A percentile compares a stretch with the other conserved stretches of the same genome.
Conservation (phyloP, 2,113 vertebrate species). For the Pomatostomus ruficeps region DNA sequence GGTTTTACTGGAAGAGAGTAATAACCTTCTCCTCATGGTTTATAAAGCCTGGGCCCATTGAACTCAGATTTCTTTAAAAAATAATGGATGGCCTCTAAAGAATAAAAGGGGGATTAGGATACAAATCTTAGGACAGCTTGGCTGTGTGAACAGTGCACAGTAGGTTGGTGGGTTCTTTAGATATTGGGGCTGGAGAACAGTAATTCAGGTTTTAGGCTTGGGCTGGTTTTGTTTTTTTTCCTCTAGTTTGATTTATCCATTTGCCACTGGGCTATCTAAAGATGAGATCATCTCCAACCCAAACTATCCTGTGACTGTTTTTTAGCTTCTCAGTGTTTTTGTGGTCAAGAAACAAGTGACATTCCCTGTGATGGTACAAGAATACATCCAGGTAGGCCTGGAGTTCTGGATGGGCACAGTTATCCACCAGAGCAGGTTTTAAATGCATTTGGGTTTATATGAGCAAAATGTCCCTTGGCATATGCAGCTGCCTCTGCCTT, state of each 20-base stretch:
- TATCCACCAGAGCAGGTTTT: not conserved
- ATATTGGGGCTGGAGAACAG: not conserved
- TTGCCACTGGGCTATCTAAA: not conserved
- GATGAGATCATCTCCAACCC: not conserved
- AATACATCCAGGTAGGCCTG: not conserved
- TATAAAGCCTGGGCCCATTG: rapidly evolving
- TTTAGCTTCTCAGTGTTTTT: not conserved
- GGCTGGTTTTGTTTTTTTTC: not conserved
- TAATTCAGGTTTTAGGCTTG: not conserved
- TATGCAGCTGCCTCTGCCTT: not conserved
- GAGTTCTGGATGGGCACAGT: not conserved
- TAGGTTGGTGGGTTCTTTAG: not conserved
- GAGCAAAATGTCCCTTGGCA: not conserved
- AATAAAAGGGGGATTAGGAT: not conserved
- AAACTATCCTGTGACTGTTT: not conserved
- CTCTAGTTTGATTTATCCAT: not conserved
- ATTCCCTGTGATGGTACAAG: not conserved
- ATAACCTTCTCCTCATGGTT: not conserved
- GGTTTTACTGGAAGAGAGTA: not conserved
- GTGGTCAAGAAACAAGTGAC: not conserved
- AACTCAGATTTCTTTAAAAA: not conserved
- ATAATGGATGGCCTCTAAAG: not conserved
- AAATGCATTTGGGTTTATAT: not conserved
- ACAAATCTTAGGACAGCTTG: not conserved
- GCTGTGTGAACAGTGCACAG: not conserved